Percentiles rank a stretch among this genome's conserved stretches.
phyloP scores from a whole-genome alignment of 2,113 vertebrate genomes.

The Amblyopsis rosae region DNA sequence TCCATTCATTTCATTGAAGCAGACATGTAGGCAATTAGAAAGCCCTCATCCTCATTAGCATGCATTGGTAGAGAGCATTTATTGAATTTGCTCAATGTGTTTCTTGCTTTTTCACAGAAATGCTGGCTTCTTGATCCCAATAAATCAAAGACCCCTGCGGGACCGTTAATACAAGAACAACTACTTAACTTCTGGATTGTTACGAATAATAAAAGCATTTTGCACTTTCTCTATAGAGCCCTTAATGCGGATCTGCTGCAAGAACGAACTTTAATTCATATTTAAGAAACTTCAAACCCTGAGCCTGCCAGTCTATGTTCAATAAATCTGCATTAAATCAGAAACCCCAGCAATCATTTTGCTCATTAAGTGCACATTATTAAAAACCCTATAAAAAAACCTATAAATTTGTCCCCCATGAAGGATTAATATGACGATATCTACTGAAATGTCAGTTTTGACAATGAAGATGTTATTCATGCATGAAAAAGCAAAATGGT shows the following conservation, averaged over 20 bases:
- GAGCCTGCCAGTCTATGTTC: background rate
- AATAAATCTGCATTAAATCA: background rate
- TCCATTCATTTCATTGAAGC: conserved; percentile 46
- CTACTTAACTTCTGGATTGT: conserved; percentile 2
- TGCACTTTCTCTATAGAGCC: conserved; percentile 8
- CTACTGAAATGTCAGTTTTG: background rate
- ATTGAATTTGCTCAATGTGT: conserved; percentile 55
- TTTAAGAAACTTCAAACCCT: background rate
- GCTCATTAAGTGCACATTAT: background rate
- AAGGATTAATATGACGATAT: background rate
- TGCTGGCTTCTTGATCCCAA: conserved; percentile 35
- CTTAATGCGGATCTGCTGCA: background rate
- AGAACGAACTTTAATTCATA: background rate
- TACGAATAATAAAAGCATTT: conserved; percentile 17
- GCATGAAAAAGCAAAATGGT: background rate
- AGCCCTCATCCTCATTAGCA: conserved; percentile 55
- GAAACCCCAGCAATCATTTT: background rate
- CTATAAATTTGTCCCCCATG: background rate
- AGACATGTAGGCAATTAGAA: conserved; percentile 55
- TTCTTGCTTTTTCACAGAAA: conserved; percentile 51
- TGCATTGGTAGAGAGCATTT: conserved; percentile 45
- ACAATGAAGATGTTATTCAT: background rate
- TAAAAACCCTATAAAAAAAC: background rate
- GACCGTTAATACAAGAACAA: conserved; percentile 18
- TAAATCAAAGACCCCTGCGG: conserved; percentile 44